phyloP scores from a whole-genome alignment of 2,113 vertebrate genomes.

The Casuarius casuarius region DNA sequence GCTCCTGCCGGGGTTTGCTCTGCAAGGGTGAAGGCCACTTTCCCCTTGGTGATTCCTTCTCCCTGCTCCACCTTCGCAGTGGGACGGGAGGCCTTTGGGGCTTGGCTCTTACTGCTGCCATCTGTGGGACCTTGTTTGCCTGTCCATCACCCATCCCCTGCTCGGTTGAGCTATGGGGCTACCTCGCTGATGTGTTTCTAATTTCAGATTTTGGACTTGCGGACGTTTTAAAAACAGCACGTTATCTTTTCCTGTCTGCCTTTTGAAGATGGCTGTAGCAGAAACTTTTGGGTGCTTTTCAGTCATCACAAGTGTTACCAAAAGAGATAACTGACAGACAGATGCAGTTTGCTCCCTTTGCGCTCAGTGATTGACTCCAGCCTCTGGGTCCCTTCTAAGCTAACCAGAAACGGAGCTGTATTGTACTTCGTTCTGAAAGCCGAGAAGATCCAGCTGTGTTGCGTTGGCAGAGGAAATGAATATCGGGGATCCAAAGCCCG shows the following conservation, averaged over 20 bases:
- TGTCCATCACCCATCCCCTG: not conserved
- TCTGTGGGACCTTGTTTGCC: not conserved
- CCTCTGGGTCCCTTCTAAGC: not conserved
- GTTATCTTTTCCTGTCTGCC: not conserved
- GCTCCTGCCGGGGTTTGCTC: fast-evolving
- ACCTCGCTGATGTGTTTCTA: not conserved
- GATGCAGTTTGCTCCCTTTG: not conserved
- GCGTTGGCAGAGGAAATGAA: not conserved
- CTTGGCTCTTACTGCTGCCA: not conserved
- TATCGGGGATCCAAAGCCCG: not conserved
- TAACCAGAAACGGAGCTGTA: not conserved
- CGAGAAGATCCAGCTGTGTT: not conserved
- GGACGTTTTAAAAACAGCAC: not conserved
- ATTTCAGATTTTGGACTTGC: not conserved
- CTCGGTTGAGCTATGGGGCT: fast-evolving
- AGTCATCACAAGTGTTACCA: not conserved
- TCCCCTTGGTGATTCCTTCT: fast-evolving
- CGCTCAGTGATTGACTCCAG: not conserved
- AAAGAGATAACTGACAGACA: not conserved
- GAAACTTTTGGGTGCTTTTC: not conserved
- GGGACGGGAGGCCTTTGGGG: not conserved
- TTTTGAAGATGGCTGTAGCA: not conserved
- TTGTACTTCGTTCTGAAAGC: not conserved
- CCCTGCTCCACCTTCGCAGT: fast-evolving
- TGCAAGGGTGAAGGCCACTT: not conserved